These are phyloP conservation scores for Apis dorsata DNA, from an alignment of 1,140 invertebrate species.

Conservation along the genomic window DNA sequence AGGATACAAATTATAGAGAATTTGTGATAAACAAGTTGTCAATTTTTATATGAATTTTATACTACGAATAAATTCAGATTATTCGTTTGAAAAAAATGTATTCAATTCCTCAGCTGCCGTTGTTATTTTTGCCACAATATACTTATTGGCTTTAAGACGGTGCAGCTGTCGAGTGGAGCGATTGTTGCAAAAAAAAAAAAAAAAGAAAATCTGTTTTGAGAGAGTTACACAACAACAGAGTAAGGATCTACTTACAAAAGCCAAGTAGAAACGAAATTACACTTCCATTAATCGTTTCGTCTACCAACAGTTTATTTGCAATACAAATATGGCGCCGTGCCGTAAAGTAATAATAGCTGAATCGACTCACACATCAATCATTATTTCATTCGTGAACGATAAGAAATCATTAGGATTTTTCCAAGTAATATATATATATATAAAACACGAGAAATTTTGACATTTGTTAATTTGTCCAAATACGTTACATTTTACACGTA, in stretches of 20 bases:
- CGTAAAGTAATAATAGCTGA: background rate
- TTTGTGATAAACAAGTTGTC: too few relatives aligned
- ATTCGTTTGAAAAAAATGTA: too few relatives aligned
- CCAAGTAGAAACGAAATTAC: background rate
- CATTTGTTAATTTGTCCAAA: background rate
- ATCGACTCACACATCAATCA: background rate
- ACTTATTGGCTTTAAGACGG: too few relatives aligned
- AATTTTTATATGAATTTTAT: too few relatives aligned
- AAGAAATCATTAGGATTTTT: background rate
- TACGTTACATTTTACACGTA: background rate
- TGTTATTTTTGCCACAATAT: too few relatives aligned
- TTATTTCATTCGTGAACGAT: background rate
- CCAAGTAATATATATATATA: background rate
- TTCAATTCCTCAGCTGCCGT: too few relatives aligned
- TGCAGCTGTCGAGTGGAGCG: too few relatives aligned
- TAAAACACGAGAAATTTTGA: background rate
- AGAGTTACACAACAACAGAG: too few relatives aligned
- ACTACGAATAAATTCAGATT: too few relatives aligned
- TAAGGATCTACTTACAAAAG: background rate
- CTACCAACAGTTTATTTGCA: slow-evolving; percentile 4
- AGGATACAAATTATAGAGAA: too few relatives aligned
- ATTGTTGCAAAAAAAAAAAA: too few relatives aligned
- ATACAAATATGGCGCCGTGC: background rate
- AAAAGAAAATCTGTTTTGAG: too few relatives aligned
- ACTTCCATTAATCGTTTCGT: slow-evolving; percentile 3